These are phyloP conservation scores for Littorina saxatilis DNA, from an alignment of 1,140 invertebrate species.

Conservation along the genomic window DNA sequence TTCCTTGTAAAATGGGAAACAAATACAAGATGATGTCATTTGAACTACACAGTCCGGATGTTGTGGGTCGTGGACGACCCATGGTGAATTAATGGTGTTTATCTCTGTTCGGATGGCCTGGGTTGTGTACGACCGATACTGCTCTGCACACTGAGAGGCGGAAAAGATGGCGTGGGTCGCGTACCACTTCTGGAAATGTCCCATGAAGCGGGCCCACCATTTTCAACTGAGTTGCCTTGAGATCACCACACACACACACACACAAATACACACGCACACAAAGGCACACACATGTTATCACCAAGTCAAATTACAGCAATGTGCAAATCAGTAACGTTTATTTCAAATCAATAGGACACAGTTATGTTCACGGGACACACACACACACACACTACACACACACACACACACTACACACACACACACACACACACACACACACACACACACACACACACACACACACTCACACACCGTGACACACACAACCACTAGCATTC, in stretches of 20 bases:
- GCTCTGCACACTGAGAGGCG: too few relatives aligned
- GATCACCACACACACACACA: background rate
- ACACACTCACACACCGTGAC: background rate
- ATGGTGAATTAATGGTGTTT: background rate
- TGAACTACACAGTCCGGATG: too few relatives aligned
- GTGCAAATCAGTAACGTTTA: too few relatives aligned
- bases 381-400: conserved; percentile 15
- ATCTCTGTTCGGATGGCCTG: background rate
- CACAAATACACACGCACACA: conserved; percentile 7
- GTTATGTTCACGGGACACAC: too few relatives aligned
- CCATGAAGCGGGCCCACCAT: too few relatives aligned
- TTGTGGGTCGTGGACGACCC: background rate
- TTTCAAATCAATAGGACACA: too few relatives aligned
- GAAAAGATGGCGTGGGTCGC: too few relatives aligned
- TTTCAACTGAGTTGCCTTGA: too few relatives aligned
- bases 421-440: background rate
- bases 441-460: conserved; percentile 6
- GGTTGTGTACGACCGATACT: background rate
- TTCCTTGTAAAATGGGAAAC: too few relatives aligned
- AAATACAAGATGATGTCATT: too few relatives aligned
- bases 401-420: background rate
- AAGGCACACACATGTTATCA: background rate
- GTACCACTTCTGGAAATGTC: background rate
- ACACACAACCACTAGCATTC: background rate
- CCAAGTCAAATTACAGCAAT: too few relatives aligned